Base-by-base conservation (phyloP, 2,888 invertebrate species). In the Omphaloscelis lunosa region DNA sequence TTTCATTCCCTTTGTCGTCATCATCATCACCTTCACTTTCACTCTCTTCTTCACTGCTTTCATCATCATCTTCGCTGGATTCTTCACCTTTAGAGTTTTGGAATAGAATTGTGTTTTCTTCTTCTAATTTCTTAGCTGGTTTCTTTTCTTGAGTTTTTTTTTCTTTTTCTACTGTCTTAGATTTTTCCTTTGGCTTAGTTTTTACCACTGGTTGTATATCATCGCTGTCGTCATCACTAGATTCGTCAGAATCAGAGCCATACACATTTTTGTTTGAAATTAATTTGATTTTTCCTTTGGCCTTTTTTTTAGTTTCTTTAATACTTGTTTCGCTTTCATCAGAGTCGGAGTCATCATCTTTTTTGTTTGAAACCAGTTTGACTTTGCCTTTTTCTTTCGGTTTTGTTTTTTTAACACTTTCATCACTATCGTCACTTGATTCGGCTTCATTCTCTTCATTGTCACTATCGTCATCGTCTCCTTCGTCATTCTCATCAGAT, bases 401-500 rank as follows among this genome's bases (percentile, higher is more conserved):
- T 63, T 68, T 77, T 15, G n/a, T 41, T 83, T 80, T 27, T 45
- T 65, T 58, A 39, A 15, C 0, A 66, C 70, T 78, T 51, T 68
- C n/a, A 34, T 82, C 65, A 75, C 68, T 80, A 34, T 83, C 75
- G 59, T 73, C 75, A 65, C 73, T 65, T 61, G 67, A 79, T 48
- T 87, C 77, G 0, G 23, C 51, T 61, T 87, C 75, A 75, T 76
- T 71, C 61, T 67, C 72, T 58, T 85, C 78, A 41, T 79, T 75
- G 56, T 85, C 84, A 66, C 80, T 77, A 23, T 88, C 74, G 4
- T 84, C 87, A 63, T 86, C 76, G 56, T 95, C 91, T 77, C 91
- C 93, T 62, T 95, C 93, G 84, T 90, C 89, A 15, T 88, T 90
- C 63, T 92, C 93, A 61, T 94, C 94, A 68, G 95, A 95, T 59